Percentiles rank a stretch among this genome's conserved stretches.
Conservation (phyloP, 2,888 invertebrate genomes). For the Caenorhabditis macrosperma region DNA sequence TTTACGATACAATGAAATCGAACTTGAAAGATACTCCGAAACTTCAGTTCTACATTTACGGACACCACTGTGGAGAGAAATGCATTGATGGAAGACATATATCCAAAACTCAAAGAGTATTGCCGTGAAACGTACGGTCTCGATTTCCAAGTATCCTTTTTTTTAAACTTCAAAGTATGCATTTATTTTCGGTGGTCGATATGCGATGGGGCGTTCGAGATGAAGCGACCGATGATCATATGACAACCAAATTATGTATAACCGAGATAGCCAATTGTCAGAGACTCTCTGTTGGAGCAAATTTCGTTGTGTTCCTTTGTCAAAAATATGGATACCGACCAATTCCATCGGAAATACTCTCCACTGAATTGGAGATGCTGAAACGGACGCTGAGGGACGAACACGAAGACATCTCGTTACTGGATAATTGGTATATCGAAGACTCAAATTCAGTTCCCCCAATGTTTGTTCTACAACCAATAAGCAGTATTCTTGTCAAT, state of each 20-base stretch:
- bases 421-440: slow-evolving; percentile 86
- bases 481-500: slow-evolving; percentile 95
- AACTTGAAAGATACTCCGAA: no score
- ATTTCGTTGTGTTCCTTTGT: slow-evolving; percentile 96
- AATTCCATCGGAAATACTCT: slow-evolving; percentile 94
- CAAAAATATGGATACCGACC: slow-evolving; percentile 99
- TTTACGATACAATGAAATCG: no score
- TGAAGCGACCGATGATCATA: slow-evolving; percentile 98
- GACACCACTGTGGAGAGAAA: slow-evolving; percentile 98
- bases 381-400: slow-evolving; percentile 86
- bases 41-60: slow-evolving; percentile 89
- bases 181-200: slow-evolving; percentile 89
- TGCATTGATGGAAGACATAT: slow-evolving; percentile 97
- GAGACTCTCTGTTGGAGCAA: slow-evolving; percentile 95
- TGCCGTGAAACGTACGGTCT: slow-evolving; percentile 96
- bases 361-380: slow-evolving; percentile 91
- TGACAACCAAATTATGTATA: slow-evolving; percentile 98
- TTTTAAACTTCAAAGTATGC: not conserved
- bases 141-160: slow-evolving; percentile 92
- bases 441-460: slow-evolving; percentile 97
- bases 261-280: slow-evolving; percentile 98
- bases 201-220: slow-evolving; percentile 99
- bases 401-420: slow-evolving; percentile 67
- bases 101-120: slow-evolving; percentile 93
- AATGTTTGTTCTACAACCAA: slow-evolving; percentile 94